phyloP scores from a whole-genome alignment of 2,797 vertebrate genomes.

The Pteropus rufus region DNA sequence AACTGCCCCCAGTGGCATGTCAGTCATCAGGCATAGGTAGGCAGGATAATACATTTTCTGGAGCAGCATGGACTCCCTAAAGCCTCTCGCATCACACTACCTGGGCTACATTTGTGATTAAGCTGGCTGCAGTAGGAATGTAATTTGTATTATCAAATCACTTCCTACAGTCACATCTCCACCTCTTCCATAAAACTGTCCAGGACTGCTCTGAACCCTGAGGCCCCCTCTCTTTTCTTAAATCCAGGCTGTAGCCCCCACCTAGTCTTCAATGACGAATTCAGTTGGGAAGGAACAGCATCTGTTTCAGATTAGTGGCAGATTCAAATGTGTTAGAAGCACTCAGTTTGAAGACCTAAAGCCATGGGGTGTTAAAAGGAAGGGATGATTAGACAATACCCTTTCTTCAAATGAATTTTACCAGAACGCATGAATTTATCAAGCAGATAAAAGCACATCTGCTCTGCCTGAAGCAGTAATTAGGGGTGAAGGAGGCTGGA shows the following conservation, averaged over 20 bases:
- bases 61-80: neutral
- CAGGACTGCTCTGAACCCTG: neutral
- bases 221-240: neutral
- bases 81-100: neutral
- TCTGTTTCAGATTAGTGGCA: neutral
- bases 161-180: neutral
- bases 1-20: neutral
- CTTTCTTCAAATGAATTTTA: conserved; percentile 28
- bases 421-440: neutral
- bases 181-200: neutral
- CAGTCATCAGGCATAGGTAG: neutral
- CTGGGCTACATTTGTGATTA: neutral
- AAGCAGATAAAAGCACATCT: neutral
- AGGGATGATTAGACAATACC: neutral
- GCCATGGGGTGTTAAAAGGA: neutral
- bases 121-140: neutral
- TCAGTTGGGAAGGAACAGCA: neutral
- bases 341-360: neutral
- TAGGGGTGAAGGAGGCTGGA: neutral
- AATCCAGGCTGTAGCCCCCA: neutral
- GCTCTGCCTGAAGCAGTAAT: neutral
- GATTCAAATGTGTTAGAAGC: neutral
- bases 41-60: neutral
- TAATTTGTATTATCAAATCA: neutral
- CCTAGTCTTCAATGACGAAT: neutral